Percentiles rank a stretch among this genome's conserved stretches.
Conservation (phyloP, 2,113 vertebrate species). For the Narcine bancroftii region DNA sequence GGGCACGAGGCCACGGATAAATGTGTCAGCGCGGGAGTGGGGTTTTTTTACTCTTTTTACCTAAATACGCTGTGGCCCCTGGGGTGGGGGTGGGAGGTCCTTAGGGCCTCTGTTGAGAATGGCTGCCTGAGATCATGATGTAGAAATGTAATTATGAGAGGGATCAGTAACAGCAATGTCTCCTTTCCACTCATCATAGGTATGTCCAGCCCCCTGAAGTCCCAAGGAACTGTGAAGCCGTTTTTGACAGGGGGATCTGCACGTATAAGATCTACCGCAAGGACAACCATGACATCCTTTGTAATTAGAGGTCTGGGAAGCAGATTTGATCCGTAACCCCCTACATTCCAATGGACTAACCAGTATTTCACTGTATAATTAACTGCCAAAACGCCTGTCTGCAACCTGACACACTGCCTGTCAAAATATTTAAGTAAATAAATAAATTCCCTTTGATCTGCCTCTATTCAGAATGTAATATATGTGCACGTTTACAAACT, state of each 20-base stretch:
- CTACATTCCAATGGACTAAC: background rate
- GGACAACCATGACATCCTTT: background rate
- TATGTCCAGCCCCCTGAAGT: background rate
- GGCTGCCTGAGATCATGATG: background rate
- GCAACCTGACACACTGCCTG: background rate
- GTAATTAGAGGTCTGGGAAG: background rate
- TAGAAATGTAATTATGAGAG: background rate
- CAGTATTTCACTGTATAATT: background rate
- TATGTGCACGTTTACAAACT: background rate
- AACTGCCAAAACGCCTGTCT: background rate
- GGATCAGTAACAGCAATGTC: background rate
- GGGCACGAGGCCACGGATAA: no score
- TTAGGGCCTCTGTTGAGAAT: no score
- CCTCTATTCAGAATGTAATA: background rate
- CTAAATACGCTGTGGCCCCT: no score
- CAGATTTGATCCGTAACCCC: background rate
- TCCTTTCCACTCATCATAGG: background rate
- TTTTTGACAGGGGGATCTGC: constrained; percentile 1
- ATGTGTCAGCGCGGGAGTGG: no score
- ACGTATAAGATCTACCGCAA: background rate
- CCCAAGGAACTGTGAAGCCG: background rate
- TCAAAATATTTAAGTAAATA: background rate
- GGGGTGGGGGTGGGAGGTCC: no score
- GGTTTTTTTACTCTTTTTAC: no score
- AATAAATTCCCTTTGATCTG: background rate